These are phyloP conservation scores for Sylvilagus floridanus DNA, from an alignment of 2,797 vertebrate genomes.

Conservation along the genomic window DNA sequence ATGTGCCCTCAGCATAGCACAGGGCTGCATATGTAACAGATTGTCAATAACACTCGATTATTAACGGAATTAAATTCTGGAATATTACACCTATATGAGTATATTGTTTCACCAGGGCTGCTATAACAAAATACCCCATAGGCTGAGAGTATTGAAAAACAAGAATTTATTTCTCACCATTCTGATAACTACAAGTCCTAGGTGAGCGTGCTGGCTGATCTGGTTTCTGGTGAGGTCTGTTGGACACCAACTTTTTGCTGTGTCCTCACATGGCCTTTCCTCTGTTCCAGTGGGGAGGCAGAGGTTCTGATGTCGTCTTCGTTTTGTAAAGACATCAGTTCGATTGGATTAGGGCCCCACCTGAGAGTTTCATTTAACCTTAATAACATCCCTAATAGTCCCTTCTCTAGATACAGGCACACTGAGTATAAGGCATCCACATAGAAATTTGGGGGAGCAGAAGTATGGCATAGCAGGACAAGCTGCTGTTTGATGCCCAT, in stretches of 20 bases:
- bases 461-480: no score
- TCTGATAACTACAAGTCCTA: not conserved
- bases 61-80: not conserved
- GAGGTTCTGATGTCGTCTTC: not conserved
- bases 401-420: not conserved
- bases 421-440: not conserved
- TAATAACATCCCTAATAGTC: not conserved
- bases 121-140: not conserved
- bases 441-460: not conserved
- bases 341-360: not conserved
- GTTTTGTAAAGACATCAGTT: not conserved
- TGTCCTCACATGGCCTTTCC: not conserved
- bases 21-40: not conserved
- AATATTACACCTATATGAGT: not conserved
- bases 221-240: not conserved
- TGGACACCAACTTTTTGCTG: not conserved
- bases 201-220: not conserved
- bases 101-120: not conserved
- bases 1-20: not conserved
- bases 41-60: not conserved
- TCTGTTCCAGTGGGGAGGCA: not conserved
- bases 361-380: not conserved
- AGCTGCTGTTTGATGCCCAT: no score
- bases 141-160: not conserved
- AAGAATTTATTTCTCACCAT: not conserved